Evolutionary conservation across 2,113 vertebrate genomes (phyloP), one percentile per base, ranked within the genome.

Genomic region (Emydura subglobosa): DNA sequence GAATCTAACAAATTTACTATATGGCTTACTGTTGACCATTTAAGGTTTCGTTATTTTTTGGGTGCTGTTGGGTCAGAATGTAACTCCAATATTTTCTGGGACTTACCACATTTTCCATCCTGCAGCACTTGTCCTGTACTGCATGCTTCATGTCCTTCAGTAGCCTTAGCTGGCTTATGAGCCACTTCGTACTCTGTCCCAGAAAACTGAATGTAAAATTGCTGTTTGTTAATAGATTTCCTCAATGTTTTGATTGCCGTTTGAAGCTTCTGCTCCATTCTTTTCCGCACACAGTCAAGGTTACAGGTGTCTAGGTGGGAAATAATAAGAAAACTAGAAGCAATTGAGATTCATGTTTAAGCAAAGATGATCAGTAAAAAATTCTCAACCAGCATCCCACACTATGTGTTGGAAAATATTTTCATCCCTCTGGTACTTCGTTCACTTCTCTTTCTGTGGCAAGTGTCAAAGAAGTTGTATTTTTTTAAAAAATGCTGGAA

Each of bases 191-290:
- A 99, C 92, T 99, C 99, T 0, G 98, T 99, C 95, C 99, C 99
- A 1, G 99, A 99, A 97, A 99, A 98, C 98, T 99, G 99, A 97
- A 99, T 97, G 93, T 99, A 99, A 98, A 99, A 99, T 97, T 99
- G 99, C 97, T 99, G 99, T 88, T 99, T 99, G 97, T 98, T 99
- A 97, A 99, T 98, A 94, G 99, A 99, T 98, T 99, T 99, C 80
- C 99, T 98, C 93, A 99, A 98, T 2, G 99, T 99, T 95, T 99
- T 99, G 98, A 99, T 98, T 96, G 99, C 98, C 1, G 98, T 99
- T 98, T 99, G 99, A 95, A 99, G 93, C 97, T 98, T 99, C 98
- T 99, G 99, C 95, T 99, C 99, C 31, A 98, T 98, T 83, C 97
- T 99, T 97, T 99, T 99, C 88, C 99, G 98, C 96, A 99, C 88